Evolutionary conservation across 2,113 vertebrate species (phyloP).

Genomic region (Erpornis zantholeuca): DNA sequence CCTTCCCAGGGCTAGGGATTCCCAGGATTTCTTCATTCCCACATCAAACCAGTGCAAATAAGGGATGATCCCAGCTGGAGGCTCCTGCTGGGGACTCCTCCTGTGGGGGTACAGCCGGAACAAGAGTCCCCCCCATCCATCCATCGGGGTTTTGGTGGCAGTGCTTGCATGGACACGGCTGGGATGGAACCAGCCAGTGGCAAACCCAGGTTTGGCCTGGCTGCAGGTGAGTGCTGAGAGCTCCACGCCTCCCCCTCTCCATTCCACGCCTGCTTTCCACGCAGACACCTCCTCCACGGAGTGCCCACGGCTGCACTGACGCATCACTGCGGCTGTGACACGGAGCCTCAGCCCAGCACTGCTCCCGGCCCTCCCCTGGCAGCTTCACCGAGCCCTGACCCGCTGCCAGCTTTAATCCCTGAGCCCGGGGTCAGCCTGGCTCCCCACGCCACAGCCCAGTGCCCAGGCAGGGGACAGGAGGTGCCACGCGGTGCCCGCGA

Average conservation of each 20-base stretch:
- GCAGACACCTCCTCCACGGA: neutral
- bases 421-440: accelerated
- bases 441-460: accelerated
- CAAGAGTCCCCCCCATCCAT: neutral
- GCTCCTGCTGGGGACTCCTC: no score
- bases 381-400: neutral
- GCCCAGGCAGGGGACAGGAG: neutral
- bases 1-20: neutral
- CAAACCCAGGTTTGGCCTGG: neutral
- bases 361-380: neutral
- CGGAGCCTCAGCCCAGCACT: neutral
- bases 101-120: accelerated
- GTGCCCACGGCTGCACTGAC: neutral
- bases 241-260: neutral
- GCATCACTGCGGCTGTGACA: neutral
- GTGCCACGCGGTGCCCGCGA: neutral
- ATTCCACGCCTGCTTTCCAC: accelerated
- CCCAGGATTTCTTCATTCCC: neutral
- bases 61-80: neutral
- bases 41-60: neutral
- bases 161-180: accelerated
- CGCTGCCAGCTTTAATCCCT: no score
- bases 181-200: accelerated
- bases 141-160: accelerated
- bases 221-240: neutral